phyloP scores from a whole-genome alignment of 2,797 vertebrate genomes.

The Rhodeus uyekii region DNA sequence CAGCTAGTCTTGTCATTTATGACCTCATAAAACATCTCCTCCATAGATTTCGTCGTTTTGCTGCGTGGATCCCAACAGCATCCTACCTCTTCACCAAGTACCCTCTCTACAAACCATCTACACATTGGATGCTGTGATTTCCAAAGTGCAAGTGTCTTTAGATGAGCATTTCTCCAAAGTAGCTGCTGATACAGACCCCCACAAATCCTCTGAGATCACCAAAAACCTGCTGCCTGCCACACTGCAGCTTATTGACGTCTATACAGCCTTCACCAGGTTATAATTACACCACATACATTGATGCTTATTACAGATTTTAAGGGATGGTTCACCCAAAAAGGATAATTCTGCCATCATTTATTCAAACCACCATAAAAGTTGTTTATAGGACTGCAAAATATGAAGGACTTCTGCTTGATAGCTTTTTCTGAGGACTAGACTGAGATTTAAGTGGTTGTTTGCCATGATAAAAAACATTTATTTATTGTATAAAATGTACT shows the following conservation, averaged over 20 bases:
- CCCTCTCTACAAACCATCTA: slow-evolving; percentile 96
- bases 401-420: background rate
- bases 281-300: slow-evolving; percentile 8
- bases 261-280: slow-evolving; percentile 91
- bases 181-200: slow-evolving; percentile 87
- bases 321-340: background rate
- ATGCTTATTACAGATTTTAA: background rate
- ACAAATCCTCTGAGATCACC: slow-evolving; percentile 92
- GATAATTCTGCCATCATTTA: background rate
- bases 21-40: background rate
- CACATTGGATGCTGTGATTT: slow-evolving; percentile 94
- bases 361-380: background rate
- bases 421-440: background rate
- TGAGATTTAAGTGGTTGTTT: background rate
- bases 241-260: slow-evolving; percentile 91
- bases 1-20: background rate
- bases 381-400: background rate
- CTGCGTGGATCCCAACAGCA: slow-evolving; percentile 84
- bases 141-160: slow-evolving; percentile 96
- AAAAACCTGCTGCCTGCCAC: slow-evolving; percentile 96
- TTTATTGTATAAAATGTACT: too few species aligned
- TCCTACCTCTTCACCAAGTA: slow-evolving; percentile 89
- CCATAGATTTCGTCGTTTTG: slow-evolving; percentile 94
- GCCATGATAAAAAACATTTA: too few species aligned
- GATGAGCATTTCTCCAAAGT: slow-evolving; percentile 96